Evolutionary conservation across 1,140 invertebrate species (phyloP).

Genomic region (Aphis gossypii): DNA sequence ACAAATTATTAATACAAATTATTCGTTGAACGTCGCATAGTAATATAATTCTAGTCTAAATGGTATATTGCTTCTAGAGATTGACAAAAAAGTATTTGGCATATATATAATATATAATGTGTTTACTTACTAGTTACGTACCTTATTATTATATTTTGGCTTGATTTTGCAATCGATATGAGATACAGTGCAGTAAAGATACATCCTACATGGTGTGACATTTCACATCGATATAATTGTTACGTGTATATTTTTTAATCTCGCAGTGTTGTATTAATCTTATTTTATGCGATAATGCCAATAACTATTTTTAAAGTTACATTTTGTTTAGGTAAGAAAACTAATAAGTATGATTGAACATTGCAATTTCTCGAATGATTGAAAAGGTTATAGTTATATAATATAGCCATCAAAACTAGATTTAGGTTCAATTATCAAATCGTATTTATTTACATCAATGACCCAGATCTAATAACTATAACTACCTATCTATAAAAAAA

Average conservation of each 20-base stretch:
- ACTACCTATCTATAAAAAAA: background rate
- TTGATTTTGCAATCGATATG: background rate
- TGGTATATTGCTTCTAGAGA: background rate
- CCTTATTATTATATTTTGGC: background rate
- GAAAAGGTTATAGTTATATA: slow-evolving; percentile 38
- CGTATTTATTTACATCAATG: slow-evolving; percentile 21
- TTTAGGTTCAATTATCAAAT: slow-evolving; percentile 14
- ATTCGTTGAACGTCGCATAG: background rate
- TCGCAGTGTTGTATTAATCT: background rate
- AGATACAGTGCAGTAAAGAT: background rate
- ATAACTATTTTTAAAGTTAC: background rate
- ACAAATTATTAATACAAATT: too few relatives aligned
- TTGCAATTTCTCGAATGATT: slow-evolving; percentile 6
- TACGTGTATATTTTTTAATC: background rate
- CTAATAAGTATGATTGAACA: background rate
- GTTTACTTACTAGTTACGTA: background rate
- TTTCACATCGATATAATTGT: background rate
- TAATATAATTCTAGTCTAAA: background rate
- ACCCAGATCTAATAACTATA: slow-evolving; percentile 34
- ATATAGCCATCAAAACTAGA: background rate
- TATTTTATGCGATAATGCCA: background rate
- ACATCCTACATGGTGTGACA: background rate
- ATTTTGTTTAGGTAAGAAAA: background rate
- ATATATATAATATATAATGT: background rate
- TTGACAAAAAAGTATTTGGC: background rate